Evolutionary conservation across 2,797 vertebrate genomes (phyloP).

Genomic region (Gastrophryne carolinensis): DNA sequence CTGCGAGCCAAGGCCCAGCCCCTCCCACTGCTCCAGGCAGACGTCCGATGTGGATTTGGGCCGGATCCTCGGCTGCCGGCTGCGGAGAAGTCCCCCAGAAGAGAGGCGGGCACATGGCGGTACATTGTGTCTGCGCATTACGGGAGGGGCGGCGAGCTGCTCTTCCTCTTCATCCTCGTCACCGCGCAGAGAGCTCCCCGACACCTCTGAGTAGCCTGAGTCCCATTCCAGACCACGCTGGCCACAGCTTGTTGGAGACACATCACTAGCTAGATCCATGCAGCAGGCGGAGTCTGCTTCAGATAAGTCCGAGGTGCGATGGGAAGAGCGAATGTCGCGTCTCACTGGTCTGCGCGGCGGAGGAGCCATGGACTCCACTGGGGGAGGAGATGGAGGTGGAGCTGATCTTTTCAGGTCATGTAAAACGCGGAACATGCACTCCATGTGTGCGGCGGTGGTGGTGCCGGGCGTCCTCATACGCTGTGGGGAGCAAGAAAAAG

Average conservation of each 20-base stretch:
- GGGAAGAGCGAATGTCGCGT: conserved; percentile 64
- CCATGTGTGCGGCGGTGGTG: conserved; percentile 74
- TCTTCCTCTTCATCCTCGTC: conserved; percentile 69
- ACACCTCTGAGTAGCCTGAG: conserved; percentile 90
- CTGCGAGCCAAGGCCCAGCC: conserved; percentile 70
- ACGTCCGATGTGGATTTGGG: conserved; percentile 94
- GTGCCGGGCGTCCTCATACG: conserved; percentile 76
- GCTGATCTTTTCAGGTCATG: conserved; percentile 72
- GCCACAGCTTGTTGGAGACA: conserved; percentile 71
- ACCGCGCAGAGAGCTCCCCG: conserved; percentile 81
- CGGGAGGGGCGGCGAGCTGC: not conserved
- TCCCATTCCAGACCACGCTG: conserved; percentile 90
- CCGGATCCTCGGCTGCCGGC: conserved; percentile 70
- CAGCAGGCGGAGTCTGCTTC: conserved; percentile 88
- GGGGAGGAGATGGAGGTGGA: conserved; percentile 38
- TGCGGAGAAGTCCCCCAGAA: conserved; percentile 76
- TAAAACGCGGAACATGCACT: conserved; percentile 73
- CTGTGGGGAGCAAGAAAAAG: conserved; percentile 61
- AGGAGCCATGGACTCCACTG: conserved; percentile 60
- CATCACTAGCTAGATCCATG: conserved; percentile 72
- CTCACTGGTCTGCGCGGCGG: conserved; percentile 64
- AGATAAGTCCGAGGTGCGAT: conserved; percentile 73
- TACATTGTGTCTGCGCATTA: conserved; percentile 50
- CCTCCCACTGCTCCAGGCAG: conserved; percentile 90
- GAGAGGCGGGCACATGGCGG: conserved; percentile 69